phyloP scores from a whole-genome alignment of 2,113 vertebrate genomes.

The Nothocercus nigrocapillus region DNA sequence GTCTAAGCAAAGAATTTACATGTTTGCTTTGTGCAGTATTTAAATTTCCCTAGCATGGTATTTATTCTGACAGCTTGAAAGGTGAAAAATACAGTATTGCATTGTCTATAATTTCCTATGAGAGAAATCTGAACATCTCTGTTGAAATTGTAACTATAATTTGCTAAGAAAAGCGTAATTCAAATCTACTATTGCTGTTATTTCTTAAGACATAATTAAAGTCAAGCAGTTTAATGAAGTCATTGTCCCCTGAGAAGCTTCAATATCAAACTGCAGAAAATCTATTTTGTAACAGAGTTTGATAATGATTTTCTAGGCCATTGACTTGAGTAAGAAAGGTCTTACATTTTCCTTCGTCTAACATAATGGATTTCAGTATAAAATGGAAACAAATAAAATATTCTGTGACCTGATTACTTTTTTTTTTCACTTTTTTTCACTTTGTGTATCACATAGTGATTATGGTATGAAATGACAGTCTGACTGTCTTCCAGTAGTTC shows the following conservation, averaged over 20 bases:
- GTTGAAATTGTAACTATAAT: neutral
- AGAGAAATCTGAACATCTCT: neutral
- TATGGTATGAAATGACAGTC: neutral
- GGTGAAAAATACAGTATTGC: neutral
- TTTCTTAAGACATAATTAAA: conserved; percentile 8
- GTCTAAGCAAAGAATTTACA: neutral
- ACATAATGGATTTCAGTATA: neutral
- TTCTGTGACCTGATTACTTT: neutral
- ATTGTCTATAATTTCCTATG: conserved; percentile 3
- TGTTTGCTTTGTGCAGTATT: neutral
- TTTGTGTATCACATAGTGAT: neutral
- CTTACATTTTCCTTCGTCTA: conserved; percentile 28
- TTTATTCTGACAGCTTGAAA: conserved; percentile 11
- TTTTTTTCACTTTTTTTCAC: neutral
- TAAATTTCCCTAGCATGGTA: neutral
- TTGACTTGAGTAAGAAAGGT: conserved; percentile 31
- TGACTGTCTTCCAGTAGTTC: neutral
- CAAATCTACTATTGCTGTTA: neutral
- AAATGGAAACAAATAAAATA: neutral
- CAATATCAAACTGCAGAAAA: conserved; percentile 22
- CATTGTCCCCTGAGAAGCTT: neutral
- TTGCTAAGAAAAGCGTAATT: neutral
- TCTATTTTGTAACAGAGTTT: conserved; percentile 13
- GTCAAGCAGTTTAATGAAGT: conserved; percentile 13
- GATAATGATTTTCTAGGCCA: conserved; percentile 52